Evolutionary conservation across 1,140 invertebrate species (phyloP), one percentile per base, ranked within the genome.

Genomic region (Meloidogyne hapla): DNA sequence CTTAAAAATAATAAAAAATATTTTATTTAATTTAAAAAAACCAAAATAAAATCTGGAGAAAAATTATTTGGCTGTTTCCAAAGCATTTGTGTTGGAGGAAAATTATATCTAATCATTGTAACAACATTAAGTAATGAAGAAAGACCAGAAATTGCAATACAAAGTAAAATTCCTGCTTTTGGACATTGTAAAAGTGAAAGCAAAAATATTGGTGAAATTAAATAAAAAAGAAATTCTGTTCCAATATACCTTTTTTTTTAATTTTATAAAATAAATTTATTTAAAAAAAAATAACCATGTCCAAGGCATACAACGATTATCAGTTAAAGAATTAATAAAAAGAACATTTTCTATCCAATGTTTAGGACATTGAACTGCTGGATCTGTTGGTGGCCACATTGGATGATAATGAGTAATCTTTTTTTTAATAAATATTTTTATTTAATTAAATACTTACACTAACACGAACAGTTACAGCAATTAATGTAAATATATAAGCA

Each of bases 311-410:
- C 85, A 86, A 21, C 84, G 78, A 71, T 86, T 87, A 75, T 86
- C 84, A 3, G 79, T 68, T 12, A 86, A 75, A 56, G 73, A 77
- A 65, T 86, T 86, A 62, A 86, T 79, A 68, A 86, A 86, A 25
- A 86, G 69, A 13, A 85, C 79, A 76, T 87, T 87, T 62, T 87
- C 83, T 79, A 78, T 80, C 84, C 84, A 86, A 67, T 86, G 84
- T 38, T 80, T 82, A 26, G 84, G 84, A 69, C 85, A 86, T 75
- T 86, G 85, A 26, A 86, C 81, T n/a, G 85, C 85, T 26, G 85
- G 85, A 75, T 86, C 85, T 38, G 85, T 86, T 63, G 86, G 85
- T 3, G 85, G 85, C 85, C 85, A 86, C 85, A 86, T 86, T 56
- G 85, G 83, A 71, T 83, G 83, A 77, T 83, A 83, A 42, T 75